A percentile compares a stretch with the other conserved stretches of the same genome.
Evolutionary conservation across 2,797 vertebrate species (phyloP).

Genomic region (Sarcophilus harrisii): DNA sequence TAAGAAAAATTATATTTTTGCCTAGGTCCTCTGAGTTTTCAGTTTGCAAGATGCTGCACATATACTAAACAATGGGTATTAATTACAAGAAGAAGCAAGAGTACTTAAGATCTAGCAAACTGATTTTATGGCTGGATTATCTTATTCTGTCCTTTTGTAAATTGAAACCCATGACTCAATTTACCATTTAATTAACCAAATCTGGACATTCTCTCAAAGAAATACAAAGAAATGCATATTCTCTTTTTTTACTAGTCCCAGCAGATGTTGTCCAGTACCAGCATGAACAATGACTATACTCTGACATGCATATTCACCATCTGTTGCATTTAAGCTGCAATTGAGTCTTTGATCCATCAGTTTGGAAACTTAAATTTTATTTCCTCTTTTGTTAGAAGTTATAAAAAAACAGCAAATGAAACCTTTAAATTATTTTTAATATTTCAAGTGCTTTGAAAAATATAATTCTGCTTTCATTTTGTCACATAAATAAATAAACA

Average conservation of each 20-base stretch:
- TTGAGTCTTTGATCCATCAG: slow-evolving; percentile 12
- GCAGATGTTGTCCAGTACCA: slow-evolving; percentile 2
- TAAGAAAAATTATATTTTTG: not conserved
- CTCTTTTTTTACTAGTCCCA: slow-evolving; percentile 15
- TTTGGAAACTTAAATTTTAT: slow-evolving; percentile 36
- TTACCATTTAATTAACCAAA: slow-evolving; percentile 13
- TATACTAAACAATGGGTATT: not conserved
- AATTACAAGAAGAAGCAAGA: not conserved
- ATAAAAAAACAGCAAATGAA: slow-evolving; percentile 38
- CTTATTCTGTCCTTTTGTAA: slow-evolving; percentile 6
- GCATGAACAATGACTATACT: not conserved
- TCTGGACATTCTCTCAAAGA: not conserved
- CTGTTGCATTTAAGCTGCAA: slow-evolving; percentile 34
- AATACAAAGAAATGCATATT: slow-evolving; percentile 12
- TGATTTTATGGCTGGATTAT: not conserved
- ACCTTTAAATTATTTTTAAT: not conserved
- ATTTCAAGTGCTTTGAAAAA: not conserved
- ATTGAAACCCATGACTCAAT: slow-evolving; percentile 4
- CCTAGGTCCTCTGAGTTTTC: not conserved
- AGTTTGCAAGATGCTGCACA: not conserved
- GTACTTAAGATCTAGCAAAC: not conserved
- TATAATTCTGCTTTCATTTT: not conserved
- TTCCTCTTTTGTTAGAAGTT: slow-evolving; percentile 23
- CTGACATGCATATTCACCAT: not conserved
- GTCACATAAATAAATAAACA: not conserved